These are phyloP conservation scores for Hartigia nigra DNA, from an alignment of 2,888 invertebrate species.

Conservation along the genomic window DNA sequence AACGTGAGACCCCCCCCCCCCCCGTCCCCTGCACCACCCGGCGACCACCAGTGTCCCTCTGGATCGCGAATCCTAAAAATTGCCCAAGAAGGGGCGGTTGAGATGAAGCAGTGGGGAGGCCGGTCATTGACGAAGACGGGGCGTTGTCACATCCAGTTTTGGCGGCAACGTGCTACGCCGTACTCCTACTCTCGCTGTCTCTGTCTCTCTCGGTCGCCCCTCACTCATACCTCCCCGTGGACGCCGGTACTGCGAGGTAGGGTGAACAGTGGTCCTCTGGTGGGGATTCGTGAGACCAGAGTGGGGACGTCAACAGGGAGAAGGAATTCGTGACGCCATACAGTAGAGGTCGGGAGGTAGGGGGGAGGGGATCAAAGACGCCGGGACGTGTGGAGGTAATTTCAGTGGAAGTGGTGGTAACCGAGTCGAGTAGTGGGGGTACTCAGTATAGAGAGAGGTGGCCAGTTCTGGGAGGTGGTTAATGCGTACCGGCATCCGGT, in stretches of 20 bases:
- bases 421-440: not conserved
- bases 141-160: conserved; percentile 7
- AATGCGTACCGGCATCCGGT: conserved; percentile 49
- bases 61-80: not conserved
- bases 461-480: not conserved
- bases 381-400: not conserved
- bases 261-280: not conserved
- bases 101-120: not conserved
- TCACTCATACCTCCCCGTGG: not conserved
- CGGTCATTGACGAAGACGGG: conserved; percentile 7
- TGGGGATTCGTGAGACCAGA: not conserved
- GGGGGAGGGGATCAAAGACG: not conserved
- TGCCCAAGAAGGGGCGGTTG: not conserved
- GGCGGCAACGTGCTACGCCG: conserved; percentile 15
- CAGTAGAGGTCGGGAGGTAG: not conserved
- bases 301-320: not conserved
- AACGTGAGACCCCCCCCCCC: not conserved
- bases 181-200: not conserved
- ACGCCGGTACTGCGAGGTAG: not conserved
- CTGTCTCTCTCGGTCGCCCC: conserved; percentile 1
- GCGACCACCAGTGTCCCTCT: not conserved
- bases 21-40: too few species aligned
- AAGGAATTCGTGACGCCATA: conserved; percentile 4
- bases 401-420: not conserved
- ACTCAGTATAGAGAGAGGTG: not conserved